Evolutionary conservation across 2,113 vertebrate genomes (phyloP), one percentile per base, ranked within the genome.

Genomic region (Gambusia holbrooki): DNA sequence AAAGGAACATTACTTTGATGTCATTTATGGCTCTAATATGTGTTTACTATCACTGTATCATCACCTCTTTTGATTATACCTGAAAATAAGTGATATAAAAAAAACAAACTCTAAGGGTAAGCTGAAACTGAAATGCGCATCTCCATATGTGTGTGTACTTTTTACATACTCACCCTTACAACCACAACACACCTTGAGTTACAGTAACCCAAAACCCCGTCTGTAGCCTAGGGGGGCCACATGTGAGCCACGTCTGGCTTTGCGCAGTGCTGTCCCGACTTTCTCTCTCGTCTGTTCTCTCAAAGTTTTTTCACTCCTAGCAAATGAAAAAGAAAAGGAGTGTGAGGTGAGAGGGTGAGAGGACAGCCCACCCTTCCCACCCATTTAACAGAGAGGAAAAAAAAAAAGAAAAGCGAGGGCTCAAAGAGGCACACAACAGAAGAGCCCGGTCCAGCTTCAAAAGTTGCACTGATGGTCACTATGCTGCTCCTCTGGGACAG

Each of bases 191-290:
- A 92, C 82, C 81, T 92, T 85, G 63, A 83, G 85, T 90, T 92
- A 92, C 90, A 84, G 91, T 90, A 92, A 91, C 77, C 81, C 85
- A 87, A 92, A 87, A 74, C 80, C 65, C 76, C 64, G 80, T 85
- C 88, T 90, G 86, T 66, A 79, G 87, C 88, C 91, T 86, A 68
- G 83, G 83, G 87, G 88, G 88, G 88, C 82, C 83, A 85, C 82
- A 87, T 84, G 67, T 84, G 83, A 87, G 74, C 81, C 75, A 66
- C 69, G 87, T 85, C 84, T 89, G 90, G 80, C 75, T 88, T 61
- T 64, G 74, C 68, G 69, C 76, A 75, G 81, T 33, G 73, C 85
- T 82, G 80, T 76, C 84, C 73, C 79, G 3, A 71, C 85, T 79
- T 77, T 88, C 88, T 76, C 64, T 83, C 85, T 69, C 72, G 69